These are phyloP conservation scores for Rhagonycha lutea DNA, from an alignment of 2,888 invertebrate species.

Conservation along the genomic window DNA sequence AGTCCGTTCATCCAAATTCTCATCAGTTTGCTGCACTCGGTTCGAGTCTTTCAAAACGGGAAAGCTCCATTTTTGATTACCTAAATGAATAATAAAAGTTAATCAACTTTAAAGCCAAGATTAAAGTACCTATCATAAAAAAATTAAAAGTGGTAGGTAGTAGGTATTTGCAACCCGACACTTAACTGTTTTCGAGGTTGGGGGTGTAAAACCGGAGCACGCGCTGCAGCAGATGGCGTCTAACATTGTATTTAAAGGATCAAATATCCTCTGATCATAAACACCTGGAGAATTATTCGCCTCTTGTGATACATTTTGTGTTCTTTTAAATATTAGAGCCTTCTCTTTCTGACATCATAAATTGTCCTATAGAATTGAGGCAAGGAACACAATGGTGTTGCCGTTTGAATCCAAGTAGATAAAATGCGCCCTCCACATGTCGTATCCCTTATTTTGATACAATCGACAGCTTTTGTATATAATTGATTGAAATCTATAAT, in stretches of 20 bases:
- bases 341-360: background rate
- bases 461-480: conserved; percentile 27
- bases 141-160: background rate
- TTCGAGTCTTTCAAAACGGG: background rate
- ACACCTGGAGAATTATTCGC: conserved; percentile 29
- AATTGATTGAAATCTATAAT: conserved; percentile 18
- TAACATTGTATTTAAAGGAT: conserved; percentile 23
- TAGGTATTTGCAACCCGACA: conserved; percentile 21
- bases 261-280: conserved; percentile 28
- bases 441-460: conserved; percentile 24
- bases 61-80: background rate
- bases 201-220: conserved; percentile 30
- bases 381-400: background rate
- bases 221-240: conserved; percentile 27
- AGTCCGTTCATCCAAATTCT: too few species aligned
- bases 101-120: background rate
- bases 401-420: background rate
- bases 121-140: background rate
- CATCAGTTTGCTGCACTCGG: too few species aligned
- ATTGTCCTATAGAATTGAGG: background rate
- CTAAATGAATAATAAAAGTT: background rate
- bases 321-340: background rate
- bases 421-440: conserved; percentile 23
- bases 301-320: conserved; percentile 11
- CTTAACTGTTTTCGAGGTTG: conserved; percentile 18